Percentiles rank a stretch among this genome's conserved stretches.
Conservation (phyloP, 2,113 vertebrate species). For the Felis catus region DNA sequence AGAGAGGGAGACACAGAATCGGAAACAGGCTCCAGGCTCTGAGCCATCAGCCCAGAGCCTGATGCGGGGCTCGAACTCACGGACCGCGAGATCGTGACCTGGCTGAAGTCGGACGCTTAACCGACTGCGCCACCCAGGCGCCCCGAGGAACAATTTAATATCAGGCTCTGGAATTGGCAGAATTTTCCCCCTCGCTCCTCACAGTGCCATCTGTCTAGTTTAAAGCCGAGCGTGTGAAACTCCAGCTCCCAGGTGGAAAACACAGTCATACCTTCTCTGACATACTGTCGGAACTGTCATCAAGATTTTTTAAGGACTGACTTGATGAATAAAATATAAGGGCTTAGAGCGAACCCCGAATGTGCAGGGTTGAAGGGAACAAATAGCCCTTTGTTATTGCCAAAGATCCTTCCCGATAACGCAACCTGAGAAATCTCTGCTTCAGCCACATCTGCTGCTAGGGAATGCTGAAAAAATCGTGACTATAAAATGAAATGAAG, state of each 20-base stretch:
- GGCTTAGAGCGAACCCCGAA: neutral
- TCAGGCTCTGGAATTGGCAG: neutral
- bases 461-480: neutral
- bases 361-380: neutral
- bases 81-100: too few relatives aligned
- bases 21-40: too few relatives aligned
- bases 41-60: too few relatives aligned
- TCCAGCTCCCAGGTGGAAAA: neutral
- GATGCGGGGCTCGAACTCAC: too few relatives aligned
- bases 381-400: neutral
- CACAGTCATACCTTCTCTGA: neutral
- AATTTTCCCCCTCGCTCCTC: too few relatives aligned
- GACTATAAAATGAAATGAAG: constrained; percentile 32
- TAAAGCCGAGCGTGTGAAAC: fast-evolving
- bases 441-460: neutral
- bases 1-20: too few relatives aligned
- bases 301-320: neutral
- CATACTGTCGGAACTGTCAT: neutral
- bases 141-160: neutral
- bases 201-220: neutral
- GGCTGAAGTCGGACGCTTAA: too few relatives aligned
- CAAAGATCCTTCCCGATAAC: neutral
- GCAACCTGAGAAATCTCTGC: neutral
- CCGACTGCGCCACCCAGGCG: too few relatives aligned
- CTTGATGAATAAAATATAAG: constrained; percentile 1